Percentiles rank a stretch among this genome's conserved stretches.
phyloP scores from a whole-genome alignment of 2,113 vertebrate genomes.

The Eptesicus fuscus region DNA sequence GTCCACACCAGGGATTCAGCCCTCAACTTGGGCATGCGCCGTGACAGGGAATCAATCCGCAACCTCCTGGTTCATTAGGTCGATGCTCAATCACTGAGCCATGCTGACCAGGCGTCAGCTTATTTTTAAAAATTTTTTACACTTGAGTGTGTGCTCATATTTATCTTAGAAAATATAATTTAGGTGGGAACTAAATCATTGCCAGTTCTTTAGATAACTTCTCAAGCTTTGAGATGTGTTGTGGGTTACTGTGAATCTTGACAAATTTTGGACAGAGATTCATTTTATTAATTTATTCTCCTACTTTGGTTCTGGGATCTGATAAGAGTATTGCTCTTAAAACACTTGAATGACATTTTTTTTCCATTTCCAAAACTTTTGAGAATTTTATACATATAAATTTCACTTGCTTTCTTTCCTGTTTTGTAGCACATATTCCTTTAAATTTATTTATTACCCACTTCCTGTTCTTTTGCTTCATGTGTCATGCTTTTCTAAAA shows the following conservation, averaged over 20 bases:
- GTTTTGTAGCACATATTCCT: not conserved
- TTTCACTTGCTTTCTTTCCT: not conserved
- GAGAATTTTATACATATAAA: not conserved
- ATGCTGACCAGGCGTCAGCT: not conserved
- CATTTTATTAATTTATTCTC: not conserved
- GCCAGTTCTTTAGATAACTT: not conserved
- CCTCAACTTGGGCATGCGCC: too few species aligned
- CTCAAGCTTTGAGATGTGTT: not conserved
- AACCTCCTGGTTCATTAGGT: too few species aligned
- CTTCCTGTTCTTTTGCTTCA: not conserved
- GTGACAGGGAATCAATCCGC: too few species aligned
- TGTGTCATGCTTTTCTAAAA: not conserved
- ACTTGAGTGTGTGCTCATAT: slow-evolving; percentile 14
- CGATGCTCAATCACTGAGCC: too few species aligned
- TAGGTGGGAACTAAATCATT: not conserved
- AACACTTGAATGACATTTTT: not conserved
- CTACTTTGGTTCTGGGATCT: not conserved
- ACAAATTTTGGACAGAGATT: not conserved
- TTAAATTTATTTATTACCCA: not conserved
- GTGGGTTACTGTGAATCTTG: not conserved
- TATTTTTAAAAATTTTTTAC: not conserved
- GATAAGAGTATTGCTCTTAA: slow-evolving; percentile 2
- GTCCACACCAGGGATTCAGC: too few species aligned
- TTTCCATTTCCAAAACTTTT: not conserved
- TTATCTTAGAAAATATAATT: slow-evolving; percentile 41